phyloP scores from a whole-genome alignment of 2,888 invertebrate genomes.

The Suillia variegata region DNA sequence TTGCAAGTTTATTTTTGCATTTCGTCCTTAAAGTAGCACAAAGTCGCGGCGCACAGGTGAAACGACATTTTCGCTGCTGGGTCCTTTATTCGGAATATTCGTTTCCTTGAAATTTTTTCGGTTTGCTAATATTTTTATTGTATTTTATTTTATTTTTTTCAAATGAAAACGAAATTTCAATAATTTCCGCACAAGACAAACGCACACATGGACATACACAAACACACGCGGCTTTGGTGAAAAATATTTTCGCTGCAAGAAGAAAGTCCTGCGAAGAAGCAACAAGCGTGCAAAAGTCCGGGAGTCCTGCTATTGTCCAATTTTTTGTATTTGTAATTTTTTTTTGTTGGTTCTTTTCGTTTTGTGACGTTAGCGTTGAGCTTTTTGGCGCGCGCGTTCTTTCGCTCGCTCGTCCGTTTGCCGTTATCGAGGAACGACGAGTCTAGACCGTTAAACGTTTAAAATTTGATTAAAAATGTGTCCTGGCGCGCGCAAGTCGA shows the following conservation, averaged over 20 bases:
- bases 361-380: background rate
- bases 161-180: constrained; percentile 50
- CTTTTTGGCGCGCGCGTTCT: constrained; percentile 28
- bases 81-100: background rate
- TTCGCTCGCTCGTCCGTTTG: constrained; percentile 19
- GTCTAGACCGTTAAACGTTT: constrained; percentile 36
- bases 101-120: background rate
- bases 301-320: constrained; percentile 28
- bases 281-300: constrained; percentile 37
- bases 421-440: no score
- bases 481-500: constrained; percentile 17
- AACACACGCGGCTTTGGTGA: no score
- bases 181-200: constrained; percentile 54
- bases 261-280: constrained; percentile 29
- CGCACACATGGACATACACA: constrained; percentile 28
- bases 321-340: constrained; percentile 16
- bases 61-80: no score
- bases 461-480: constrained; percentile 37
- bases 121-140: no score
- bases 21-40: no score
- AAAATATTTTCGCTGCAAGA: no score
- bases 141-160: no score
- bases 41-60: constrained; percentile 6
- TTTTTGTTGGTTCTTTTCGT: background rate
- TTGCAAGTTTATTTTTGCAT: background rate